These are phyloP conservation scores for Tiaroga cobitis DNA, from an alignment of 2,797 vertebrate species.

Conservation along the genomic window DNA sequence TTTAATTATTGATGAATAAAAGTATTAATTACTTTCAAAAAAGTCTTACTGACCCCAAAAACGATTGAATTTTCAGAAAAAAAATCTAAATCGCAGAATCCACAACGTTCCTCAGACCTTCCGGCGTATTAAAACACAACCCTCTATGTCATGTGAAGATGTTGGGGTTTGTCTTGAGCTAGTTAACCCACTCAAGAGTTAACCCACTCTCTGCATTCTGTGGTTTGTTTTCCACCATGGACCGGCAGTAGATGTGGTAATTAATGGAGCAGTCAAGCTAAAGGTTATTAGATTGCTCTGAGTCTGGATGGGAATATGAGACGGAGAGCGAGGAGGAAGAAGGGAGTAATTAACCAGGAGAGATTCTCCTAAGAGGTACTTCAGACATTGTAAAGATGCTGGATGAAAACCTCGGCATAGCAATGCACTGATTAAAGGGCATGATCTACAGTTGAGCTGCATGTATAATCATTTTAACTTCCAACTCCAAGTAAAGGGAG, in stretches of 20 bases:
- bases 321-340: background rate
- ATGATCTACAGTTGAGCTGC: conserved; percentile 17
- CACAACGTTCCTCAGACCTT: background rate
- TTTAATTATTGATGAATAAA: background rate
- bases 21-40: background rate
- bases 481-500: background rate
- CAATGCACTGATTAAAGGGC: conserved; percentile 50
- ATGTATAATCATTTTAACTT: conserved; percentile 7
- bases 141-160: background rate
- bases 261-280: conserved; percentile 48
- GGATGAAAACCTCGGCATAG: conserved; percentile 40
- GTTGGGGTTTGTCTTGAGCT: background rate
- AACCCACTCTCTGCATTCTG: background rate
- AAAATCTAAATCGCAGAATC: background rate
- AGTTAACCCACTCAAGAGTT: conserved; percentile 2
- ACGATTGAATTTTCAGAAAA: background rate
- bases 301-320: conserved; percentile 21
- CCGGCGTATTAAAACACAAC: background rate
- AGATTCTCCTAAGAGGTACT: conserved; percentile 36
- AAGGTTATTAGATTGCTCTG: conserved; percentile 47
- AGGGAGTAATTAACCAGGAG: conserved; percentile 57
- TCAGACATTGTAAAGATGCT: conserved; percentile 38
- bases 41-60: background rate
- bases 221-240: conserved; percentile 29
- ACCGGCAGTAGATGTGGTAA: conserved; percentile 31